Percentiles rank a stretch among this genome's conserved stretches.
Evolutionary conservation across 2,113 vertebrate genomes (phyloP).

Genomic region (Rhea pennata): DNA sequence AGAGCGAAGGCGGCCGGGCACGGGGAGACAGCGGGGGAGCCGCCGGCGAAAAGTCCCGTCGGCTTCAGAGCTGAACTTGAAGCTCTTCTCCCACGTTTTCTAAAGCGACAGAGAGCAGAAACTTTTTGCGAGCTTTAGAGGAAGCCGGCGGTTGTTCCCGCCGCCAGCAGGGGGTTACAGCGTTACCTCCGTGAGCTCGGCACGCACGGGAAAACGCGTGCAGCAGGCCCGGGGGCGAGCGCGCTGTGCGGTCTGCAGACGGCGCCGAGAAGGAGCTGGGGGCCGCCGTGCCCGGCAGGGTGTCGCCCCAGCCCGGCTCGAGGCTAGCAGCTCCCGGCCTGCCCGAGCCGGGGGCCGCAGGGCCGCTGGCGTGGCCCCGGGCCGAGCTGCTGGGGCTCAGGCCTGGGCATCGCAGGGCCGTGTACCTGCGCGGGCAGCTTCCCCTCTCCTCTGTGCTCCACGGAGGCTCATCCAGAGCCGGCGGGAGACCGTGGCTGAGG

Average conservation of each 20-base stretch:
- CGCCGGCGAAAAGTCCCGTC: too few relatives aligned
- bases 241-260: too few relatives aligned
- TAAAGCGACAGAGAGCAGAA: not conserved
- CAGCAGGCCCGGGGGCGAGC: too few relatives aligned
- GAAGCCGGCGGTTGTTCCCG: not conserved
- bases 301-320: not conserved
- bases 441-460: too few relatives aligned
- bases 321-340: not conserved
- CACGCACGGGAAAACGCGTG: not conserved
- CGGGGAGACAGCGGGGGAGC: not conserved
- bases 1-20: not conserved
- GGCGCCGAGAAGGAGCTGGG: too few relatives aligned
- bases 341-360: accelerated
- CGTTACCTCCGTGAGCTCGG: not conserved
- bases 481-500: not conserved
- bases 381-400: not conserved
- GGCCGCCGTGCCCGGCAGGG: too few relatives aligned
- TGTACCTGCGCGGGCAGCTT: not conserved
- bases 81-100: not conserved
- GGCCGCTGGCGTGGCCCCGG: not conserved
- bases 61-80: not conserved
- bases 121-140: not conserved
- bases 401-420: too few relatives aligned
- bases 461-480: not conserved
- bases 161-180: not conserved